Base-by-base conservation (phyloP, 2,888 invertebrate genomes). In the Gymnosoma rotundatum region DNA sequence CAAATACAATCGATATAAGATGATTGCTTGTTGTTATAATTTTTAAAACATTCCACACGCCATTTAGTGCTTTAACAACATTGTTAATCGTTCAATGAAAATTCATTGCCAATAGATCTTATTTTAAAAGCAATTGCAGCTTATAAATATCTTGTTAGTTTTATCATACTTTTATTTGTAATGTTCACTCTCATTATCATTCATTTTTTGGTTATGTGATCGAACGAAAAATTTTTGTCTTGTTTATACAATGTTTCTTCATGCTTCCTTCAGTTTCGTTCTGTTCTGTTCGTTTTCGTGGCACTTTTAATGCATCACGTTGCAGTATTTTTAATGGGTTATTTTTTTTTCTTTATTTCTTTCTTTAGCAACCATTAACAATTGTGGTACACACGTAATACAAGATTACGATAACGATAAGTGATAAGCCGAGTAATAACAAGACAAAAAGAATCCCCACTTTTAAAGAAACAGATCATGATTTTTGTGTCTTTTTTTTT, bases 301-400 rank as follows among this genome's bases (percentile, higher is more conserved):
- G 32, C 14, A 54, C 42, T 45, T 66, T 52, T 25, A 42, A 42
- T 64, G 18, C 63, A 54, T 45, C 18, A 54, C 42, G 56, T 45
- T 21, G 58, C 20, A n/a, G 50, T 20, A 32, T 58, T 32, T 70
- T 45, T 14, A 52, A 78, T 75, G 83, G 63, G 50, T 74, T 72
- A 78, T 69, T 5, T 5, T 32, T 32, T 32, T 32, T 32, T 32
- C 32, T 66, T 38, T 8, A 42, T 42, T 36, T 0, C 20, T 32
- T 32, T 42, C n/a, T 83, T 83, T 75, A 58, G 58, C 78, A 81
- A 78, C 75, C 84, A 83, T 86, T 86, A 86, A 86, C 85, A 86
- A 86, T 87, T 85, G 83, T 85, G 86, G 63, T 83, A 85, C 83
- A 87, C 86, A 83, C 86, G 86, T 86, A 85, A 87, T 87, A 87